Conservation (phyloP, 2,888 invertebrate species). For the Drosophila austrosaltans region DNA sequence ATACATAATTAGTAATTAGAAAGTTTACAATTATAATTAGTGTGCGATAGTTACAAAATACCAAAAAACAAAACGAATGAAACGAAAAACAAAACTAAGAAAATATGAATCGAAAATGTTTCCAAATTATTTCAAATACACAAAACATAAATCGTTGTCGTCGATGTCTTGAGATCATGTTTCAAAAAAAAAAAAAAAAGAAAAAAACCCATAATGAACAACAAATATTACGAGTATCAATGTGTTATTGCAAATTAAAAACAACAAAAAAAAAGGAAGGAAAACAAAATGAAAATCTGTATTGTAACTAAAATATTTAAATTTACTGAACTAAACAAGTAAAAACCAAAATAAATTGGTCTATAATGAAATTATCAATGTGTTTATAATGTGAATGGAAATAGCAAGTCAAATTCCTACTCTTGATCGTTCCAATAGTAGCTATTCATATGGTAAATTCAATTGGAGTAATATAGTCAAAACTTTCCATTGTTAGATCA, state of each 20-base stretch:
- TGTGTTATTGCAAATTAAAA: slow-evolving; percentile 38
- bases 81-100: slow-evolving; percentile 33
- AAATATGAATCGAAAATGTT: slow-evolving; percentile 44
- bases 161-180: slow-evolving; percentile 52
- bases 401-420: too few relatives aligned
- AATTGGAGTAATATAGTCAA: too few relatives aligned
- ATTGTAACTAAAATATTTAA: slow-evolving; percentile 49
- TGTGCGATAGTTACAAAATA: slow-evolving; percentile 50
- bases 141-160: slow-evolving; percentile 25
- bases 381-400: background rate
- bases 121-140: slow-evolving; percentile 23
- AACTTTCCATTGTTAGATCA: too few relatives aligned
- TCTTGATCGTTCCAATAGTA: too few relatives aligned
- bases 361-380: slow-evolving; percentile 23
- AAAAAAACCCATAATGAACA: slow-evolving; percentile 9
- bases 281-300: slow-evolving; percentile 31
- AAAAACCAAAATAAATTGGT: slow-evolving; percentile 45
- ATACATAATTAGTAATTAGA: slow-evolving; percentile 52
- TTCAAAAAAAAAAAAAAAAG: slow-evolving; percentile 46
- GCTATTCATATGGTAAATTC: too few relatives aligned
- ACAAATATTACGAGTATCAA: slow-evolving; percentile 46
- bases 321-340: slow-evolving; percentile 48
- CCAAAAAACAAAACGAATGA: slow-evolving; percentile 52
- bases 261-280: slow-evolving; percentile 4
- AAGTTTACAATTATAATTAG: slow-evolving; percentile 64